These are phyloP conservation scores for Ochropacha duplaris DNA, from an alignment of 2,888 invertebrate species.

Conservation along the genomic window DNA sequence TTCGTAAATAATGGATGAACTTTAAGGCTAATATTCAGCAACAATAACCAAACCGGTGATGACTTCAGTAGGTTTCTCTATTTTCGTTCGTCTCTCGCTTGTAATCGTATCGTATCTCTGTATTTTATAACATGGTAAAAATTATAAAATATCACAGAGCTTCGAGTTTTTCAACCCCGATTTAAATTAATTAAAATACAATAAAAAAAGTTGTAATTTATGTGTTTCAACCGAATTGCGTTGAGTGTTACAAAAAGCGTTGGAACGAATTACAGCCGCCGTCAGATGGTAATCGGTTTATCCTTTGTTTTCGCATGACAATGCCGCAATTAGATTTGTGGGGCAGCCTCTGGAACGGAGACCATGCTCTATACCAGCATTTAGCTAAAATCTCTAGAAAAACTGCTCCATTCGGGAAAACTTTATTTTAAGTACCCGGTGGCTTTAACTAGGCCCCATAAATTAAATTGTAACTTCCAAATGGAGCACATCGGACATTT, in stretches of 20 bases:
- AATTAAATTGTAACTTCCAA: too few relatives aligned
- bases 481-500: too few relatives aligned
- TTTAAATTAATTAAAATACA: background rate
- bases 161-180: background rate
- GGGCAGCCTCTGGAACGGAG: background rate
- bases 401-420: background rate
- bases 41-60: too few relatives aligned
- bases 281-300: constrained; percentile 1
- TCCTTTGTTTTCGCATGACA: background rate
- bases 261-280: background rate
- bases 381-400: background rate
- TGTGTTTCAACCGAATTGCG: background rate
- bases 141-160: background rate
- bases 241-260: background rate
- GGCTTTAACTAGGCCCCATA: too few relatives aligned
- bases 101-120: too few relatives aligned
- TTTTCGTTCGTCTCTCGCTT: too few relatives aligned
- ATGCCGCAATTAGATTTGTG: constrained; percentile 1
- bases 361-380: background rate
- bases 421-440: background rate
- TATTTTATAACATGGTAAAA: too few relatives aligned
- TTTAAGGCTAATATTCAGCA: too few relatives aligned
- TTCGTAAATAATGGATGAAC: too few relatives aligned
- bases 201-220: constrained; percentile 1
- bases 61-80: too few relatives aligned